Evolutionary conservation across 64 coral and sea anemone species (phyloP), one percentile per base, ranked within the genome.

Genomic region (Montipora efflorescens): DNA sequence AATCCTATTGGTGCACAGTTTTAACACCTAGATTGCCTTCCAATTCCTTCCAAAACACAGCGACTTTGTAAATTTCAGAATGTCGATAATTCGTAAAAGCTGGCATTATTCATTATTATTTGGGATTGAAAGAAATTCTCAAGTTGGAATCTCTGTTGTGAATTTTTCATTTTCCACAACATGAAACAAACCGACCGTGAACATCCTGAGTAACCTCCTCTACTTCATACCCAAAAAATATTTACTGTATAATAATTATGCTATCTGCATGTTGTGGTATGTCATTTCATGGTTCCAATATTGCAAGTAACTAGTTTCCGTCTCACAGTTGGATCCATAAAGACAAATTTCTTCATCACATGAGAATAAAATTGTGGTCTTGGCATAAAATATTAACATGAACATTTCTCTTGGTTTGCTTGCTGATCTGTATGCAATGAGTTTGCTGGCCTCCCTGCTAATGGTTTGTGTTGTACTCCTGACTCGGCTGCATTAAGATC

Each of bases 401-500:
- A 78, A 78, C 97, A 99, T 87, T 90, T 96, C 14, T 99, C 97
- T 84, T 96, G 97, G 67, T 94, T 99, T 5, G 95, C 87, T 73
- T 94, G 95, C 62, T 99, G 97, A 58, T 99, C 97, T 87, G 97
- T 96, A 74, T 96, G 90, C 74, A 99, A 84, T 0, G 97, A 81
- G 48, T 99, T 99, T 43, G 93, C 78, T 22, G 95, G 95, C 61
- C 97, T 59, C 0, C 97, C 97, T 59, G 97, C 91, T 47, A 96
- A 81, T 16, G 97, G 97, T 25, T 99, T 99, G 92, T 99, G 97
- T 64, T 99, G 97, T 14, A 99, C 97, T 19, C 97, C 97, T 20
- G 97, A 96, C 84, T 99, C 97, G 3, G 97, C 97, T 5, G 97
- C 97, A 81, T 99, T 99, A 11, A 99, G 90, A 89, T 99, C 97